Evolutionary conservation across 2,113 vertebrate genomes (phyloP).

Genomic region (Heteronetta atricapilla): DNA sequence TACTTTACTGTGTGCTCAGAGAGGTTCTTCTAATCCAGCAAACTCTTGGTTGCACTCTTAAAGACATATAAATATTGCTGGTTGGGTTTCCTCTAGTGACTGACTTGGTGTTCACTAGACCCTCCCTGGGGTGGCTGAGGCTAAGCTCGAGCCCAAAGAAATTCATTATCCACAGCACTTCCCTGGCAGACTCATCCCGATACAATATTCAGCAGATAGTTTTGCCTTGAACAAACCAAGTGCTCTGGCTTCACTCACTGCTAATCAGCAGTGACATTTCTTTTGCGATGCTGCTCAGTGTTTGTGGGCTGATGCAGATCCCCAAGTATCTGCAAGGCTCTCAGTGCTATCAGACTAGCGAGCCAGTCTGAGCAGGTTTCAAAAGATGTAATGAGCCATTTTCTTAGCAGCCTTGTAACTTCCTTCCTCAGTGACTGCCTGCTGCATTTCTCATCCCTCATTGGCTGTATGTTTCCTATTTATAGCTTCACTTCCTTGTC

Average conservation of each 20-base stretch:
- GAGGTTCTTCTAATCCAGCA: background rate
- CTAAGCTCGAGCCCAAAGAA: background rate
- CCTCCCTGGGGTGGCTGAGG: background rate
- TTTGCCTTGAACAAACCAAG: background rate
- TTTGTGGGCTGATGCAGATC: background rate
- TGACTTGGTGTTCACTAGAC: background rate
- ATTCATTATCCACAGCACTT: background rate
- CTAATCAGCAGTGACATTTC: background rate
- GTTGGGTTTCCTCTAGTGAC: background rate
- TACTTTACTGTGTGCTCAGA: background rate
- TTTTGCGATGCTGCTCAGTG: background rate
- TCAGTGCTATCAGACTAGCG: background rate
- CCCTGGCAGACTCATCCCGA: background rate
- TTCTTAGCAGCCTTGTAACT: constrained; percentile 25
- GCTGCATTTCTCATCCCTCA: background rate
- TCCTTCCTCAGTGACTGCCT: constrained; percentile 33
- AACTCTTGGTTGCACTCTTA: background rate
- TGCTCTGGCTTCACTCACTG: background rate
- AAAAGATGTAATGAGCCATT: background rate
- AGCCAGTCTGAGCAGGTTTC: background rate
- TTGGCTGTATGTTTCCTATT: constrained; percentile 24
- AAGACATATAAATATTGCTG: background rate
- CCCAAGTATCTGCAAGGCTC: background rate
- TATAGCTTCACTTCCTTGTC: constrained; percentile 25
- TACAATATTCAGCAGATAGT: background rate